Evolutionary conservation across 2,113 vertebrate species (phyloP).

Genomic region (Peromyscus maniculatus): DNA sequence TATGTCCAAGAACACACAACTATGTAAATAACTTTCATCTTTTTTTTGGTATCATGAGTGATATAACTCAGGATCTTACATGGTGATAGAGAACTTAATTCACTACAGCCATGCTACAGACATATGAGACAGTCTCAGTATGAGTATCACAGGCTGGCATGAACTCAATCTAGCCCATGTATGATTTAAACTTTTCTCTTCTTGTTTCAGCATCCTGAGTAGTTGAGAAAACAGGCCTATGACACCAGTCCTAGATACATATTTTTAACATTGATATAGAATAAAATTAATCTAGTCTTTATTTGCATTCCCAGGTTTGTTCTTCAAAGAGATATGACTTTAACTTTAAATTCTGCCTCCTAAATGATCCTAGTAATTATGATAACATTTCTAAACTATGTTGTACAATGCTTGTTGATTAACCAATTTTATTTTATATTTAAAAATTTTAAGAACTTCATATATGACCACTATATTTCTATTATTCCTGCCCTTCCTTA

Average conservation of each 20-base stretch:
- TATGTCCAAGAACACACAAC: background rate
- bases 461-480: no score
- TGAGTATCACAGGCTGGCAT: background rate
- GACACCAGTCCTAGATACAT: background rate
- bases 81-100: background rate
- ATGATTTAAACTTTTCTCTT: background rate
- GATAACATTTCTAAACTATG: background rate
- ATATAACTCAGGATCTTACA: background rate
- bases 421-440: background rate
- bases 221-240: background rate
- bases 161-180: background rate
- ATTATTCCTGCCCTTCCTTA: no score
- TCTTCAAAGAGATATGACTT: background rate
- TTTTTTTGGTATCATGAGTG: background rate
- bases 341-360: background rate
- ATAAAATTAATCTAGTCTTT: background rate
- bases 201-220: background rate
- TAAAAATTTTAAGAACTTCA: no score
- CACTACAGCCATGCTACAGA: background rate
- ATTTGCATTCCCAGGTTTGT: background rate
- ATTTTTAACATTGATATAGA: background rate
- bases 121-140: background rate
- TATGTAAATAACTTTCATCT: constrained; percentile 30
- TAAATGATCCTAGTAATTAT: background rate
- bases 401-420: background rate